Conservation (phyloP, 2,888 invertebrate genomes). For the Ceratothoa steindachneri region DNA sequence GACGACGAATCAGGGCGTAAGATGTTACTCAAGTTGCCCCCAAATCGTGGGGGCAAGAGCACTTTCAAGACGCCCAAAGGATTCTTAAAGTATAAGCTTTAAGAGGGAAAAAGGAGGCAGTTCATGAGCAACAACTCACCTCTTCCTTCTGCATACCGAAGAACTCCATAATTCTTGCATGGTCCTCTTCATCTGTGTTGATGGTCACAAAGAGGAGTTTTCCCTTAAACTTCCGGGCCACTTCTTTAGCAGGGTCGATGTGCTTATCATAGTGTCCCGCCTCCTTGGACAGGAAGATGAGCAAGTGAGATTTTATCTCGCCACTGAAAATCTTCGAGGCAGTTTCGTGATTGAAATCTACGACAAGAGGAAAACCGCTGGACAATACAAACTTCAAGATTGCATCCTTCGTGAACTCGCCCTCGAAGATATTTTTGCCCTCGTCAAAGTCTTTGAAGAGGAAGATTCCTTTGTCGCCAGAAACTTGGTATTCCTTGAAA, state of each 20-base stretch:
- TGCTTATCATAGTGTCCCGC: constrained; percentile 77
- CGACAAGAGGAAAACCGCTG: constrained; percentile 81
- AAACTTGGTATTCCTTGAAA: constrained; percentile 71
- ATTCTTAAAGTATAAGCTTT: no score
- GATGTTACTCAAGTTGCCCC: no score
- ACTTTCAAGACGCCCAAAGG: no score
- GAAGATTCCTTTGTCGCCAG: constrained; percentile 72
- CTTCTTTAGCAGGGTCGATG: constrained; percentile 70
- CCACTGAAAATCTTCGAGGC: constrained; percentile 98
- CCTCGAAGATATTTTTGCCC: constrained; percentile 68
- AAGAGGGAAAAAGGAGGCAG: no score
- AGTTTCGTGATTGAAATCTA: constrained; percentile 95
- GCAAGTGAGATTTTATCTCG: constrained; percentile 91
- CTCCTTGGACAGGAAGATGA: constrained; percentile 90
- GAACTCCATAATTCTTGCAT: constrained; percentile 96
- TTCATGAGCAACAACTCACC: no score
- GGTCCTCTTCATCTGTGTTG: constrained; percentile 91
- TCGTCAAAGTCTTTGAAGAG: constrained; percentile 95
- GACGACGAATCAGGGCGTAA: no score
- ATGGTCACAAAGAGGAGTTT: constrained; percentile 91
- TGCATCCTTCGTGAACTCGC: constrained; percentile 63
- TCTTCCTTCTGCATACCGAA: constrained; percentile 96
- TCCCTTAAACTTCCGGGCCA: constrained; percentile 86
- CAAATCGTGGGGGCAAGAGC: no score
- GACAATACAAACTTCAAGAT: constrained; percentile 77